A percentile compares a stretch with the other conserved stretches of the same genome.
phyloP scores from a whole-genome alignment of 2,888 invertebrate genomes.

The Drosophila colorata region DNA sequence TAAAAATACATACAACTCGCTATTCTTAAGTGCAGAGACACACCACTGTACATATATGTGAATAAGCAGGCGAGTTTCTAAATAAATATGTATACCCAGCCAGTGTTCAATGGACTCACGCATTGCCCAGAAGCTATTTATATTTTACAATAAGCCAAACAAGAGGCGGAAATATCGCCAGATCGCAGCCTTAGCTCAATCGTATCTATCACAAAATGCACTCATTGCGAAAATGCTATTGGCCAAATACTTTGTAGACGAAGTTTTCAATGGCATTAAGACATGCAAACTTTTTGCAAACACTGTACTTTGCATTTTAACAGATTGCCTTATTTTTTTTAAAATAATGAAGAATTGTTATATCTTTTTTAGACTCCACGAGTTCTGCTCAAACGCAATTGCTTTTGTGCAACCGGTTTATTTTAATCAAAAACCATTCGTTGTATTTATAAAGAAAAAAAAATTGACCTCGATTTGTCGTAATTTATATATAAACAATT shows the following conservation, averaged over 20 bases:
- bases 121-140: conserved; percentile 63
- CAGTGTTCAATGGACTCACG: conserved; percentile 66
- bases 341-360: too few relatives aligned
- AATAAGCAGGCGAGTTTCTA: conserved; percentile 12
- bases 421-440: too few relatives aligned
- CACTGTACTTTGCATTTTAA: too few relatives aligned
- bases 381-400: too few relatives aligned
- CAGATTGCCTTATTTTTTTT: too few relatives aligned
- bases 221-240: conserved; percentile 13
- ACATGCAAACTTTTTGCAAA: background rate
- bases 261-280: conserved; percentile 24
- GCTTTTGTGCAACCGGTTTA: too few relatives aligned
- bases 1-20: conserved; percentile 66
- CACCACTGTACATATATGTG: conserved; percentile 5
- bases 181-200: conserved; percentile 27
- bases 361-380: too few relatives aligned
- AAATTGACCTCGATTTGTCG: too few relatives aligned
- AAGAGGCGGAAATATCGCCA: conserved; percentile 51
- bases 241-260: background rate
- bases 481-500: too few relatives aligned
- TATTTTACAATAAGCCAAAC: conserved; percentile 55
- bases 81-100: conserved; percentile 30
- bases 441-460: too few relatives aligned
- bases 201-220: conserved; percentile 31
- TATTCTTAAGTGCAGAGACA: conserved; percentile 57